Percentiles rank a stretch among this genome's conserved stretches.
Conservation (phyloP, 1,140 invertebrate species). For the Stegodyphus mimosarum region DNA sequence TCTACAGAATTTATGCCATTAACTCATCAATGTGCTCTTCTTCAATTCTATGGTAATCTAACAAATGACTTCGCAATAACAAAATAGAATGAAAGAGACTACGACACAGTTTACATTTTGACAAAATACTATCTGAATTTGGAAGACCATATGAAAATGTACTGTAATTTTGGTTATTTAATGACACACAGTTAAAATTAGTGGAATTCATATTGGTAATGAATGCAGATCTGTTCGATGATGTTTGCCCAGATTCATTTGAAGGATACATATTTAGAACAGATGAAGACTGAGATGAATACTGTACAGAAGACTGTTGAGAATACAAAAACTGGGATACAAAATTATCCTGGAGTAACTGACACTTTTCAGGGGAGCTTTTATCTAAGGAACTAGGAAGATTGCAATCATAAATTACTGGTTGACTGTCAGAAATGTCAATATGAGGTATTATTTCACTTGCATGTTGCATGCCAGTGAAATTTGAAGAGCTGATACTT, state of each 20-base stretch:
- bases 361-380: slow-evolving; percentile 35
- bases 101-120: slow-evolving; percentile 47
- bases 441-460: slow-evolving; percentile 47
- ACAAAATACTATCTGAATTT: slow-evolving; percentile 18
- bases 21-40: slow-evolving; percentile 56
- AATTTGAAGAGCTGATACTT: background rate
- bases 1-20: background rate
- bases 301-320: slow-evolving; percentile 46
- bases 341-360: slow-evolving; percentile 50
- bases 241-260: slow-evolving; percentile 6
- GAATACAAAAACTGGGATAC: slow-evolving; percentile 57
- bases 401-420: slow-evolving; percentile 47
- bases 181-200: slow-evolving; percentile 35
- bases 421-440: slow-evolving; percentile 47
- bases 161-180: slow-evolving; percentile 47
- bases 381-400: slow-evolving; percentile 43
- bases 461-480: background rate
- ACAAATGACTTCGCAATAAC: slow-evolving; percentile 41
- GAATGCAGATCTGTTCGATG: slow-evolving; percentile 9
- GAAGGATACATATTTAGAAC: slow-evolving; percentile 42
- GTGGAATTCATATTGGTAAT: slow-evolving; percentile 27
- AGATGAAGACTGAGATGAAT: slow-evolving; percentile 16
- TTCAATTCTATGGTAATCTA: slow-evolving; percentile 55
- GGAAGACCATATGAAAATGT: slow-evolving; percentile 32
- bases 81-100: slow-evolving; percentile 47